phyloP scores from a whole-genome alignment of 2,888 invertebrate genomes.

The Leptinotarsa rubiginosa region DNA sequence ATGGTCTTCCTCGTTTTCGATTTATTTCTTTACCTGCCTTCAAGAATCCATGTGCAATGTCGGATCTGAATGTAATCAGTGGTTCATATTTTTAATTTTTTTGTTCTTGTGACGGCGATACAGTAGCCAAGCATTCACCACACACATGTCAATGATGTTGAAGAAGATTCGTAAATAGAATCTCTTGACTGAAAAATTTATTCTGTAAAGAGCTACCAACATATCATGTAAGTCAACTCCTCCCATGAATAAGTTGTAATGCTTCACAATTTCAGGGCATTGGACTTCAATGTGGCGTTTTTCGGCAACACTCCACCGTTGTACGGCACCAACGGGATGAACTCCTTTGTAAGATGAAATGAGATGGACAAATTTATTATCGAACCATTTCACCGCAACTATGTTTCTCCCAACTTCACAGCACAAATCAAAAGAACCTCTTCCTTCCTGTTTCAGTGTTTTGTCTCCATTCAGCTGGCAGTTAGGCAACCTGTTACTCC shows the following conservation, averaged over 20 bases:
- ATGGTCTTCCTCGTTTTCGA: neutral
- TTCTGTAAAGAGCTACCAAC: neutral
- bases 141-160: neutral
- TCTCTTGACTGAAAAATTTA: neutral
- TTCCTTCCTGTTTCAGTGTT: neutral
- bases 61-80: neutral
- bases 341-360: neutral
- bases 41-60: neutral
- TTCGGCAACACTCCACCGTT: neutral
- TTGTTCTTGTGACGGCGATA: neutral
- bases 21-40: neutral
- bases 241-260: neutral
- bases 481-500: no score
- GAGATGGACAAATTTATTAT: neutral
- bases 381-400: neutral
- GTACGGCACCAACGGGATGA: neutral
- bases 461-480: neutral
- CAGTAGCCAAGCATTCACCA: neutral
- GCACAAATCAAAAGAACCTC: neutral
- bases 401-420: neutral
- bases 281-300: neutral
- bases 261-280: neutral
- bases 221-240: neutral
- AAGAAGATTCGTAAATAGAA: neutral
- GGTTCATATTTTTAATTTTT: neutral